These are phyloP conservation scores for Catostylus mosaicus DNA, from an alignment of 30 jellyfish, hydroid and myxozoan species.

Conservation along the genomic window DNA sequence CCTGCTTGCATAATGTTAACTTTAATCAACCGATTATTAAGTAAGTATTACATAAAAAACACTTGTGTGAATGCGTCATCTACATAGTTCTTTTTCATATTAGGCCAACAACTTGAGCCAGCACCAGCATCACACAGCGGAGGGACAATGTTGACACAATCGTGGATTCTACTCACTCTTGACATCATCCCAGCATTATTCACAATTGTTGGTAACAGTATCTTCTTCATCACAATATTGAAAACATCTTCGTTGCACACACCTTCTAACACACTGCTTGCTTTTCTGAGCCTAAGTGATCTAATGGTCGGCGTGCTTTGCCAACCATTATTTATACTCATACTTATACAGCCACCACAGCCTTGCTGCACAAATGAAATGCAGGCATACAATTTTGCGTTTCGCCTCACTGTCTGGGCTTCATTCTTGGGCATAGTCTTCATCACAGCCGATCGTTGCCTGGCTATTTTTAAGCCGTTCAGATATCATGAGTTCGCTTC, in stretches of 20 bases:
- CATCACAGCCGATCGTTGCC: slow-evolving; percentile 8
- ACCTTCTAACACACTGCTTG: slow-evolving; percentile 12
- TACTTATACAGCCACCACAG: not conserved
- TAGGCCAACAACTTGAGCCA: too few species aligned
- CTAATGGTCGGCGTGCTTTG: slow-evolving; percentile 10
- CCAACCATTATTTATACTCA: not conserved
- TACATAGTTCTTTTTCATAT: too few species aligned
- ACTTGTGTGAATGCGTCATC: too few species aligned
- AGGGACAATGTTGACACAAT: not conserved
- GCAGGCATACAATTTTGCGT: not conserved
- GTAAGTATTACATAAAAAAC: too few species aligned
- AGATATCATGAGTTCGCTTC: not conserved
- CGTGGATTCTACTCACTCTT: not conserved
- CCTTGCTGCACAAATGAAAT: not conserved
- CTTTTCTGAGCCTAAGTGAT: slow-evolving; percentile 3
- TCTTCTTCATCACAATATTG: slow-evolving; percentile 1
- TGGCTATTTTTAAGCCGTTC: slow-evolving; percentile 3
- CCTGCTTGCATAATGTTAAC: too few species aligned
- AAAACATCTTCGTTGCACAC: not conserved
- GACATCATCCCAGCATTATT: not conserved
- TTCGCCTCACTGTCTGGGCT: not conserved
- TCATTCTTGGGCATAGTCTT: not conserved
- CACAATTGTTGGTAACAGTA: slow-evolving; percentile 6
- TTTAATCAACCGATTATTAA: too few species aligned
- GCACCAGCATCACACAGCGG: too few species aligned